Base-by-base conservation (phyloP, 2,113 vertebrate species). In the Melanotaenia duboulayi region DNA sequence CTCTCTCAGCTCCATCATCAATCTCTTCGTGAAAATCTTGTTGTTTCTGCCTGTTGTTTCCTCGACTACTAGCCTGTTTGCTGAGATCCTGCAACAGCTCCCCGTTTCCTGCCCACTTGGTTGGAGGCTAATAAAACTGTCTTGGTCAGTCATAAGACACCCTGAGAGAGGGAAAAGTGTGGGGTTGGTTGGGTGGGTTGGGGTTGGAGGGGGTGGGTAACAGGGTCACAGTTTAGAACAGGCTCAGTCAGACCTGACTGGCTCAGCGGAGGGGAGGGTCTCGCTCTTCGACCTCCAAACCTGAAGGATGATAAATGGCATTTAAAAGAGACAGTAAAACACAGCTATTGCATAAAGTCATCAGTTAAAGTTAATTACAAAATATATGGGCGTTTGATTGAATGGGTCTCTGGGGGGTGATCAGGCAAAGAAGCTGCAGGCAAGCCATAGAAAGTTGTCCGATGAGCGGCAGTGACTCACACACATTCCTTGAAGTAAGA, bases 251-350 rank as follows among this genome's bases (percentile, higher is more conserved):
- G 67, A 74, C 78, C 57, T 71, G 73, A 85, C 65, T 80, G 82
- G 80, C 80, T 80, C 52, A 55, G 58, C 51, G 11, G 11, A 77
- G 73, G 81, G 87, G 72, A 76, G 65, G 72, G 69, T 80, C 62
- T 77, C 3, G 2, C 37, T 63, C 74, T 81, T 22, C 16, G 71
- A 76, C 78, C 84, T 82, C 71, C 67, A 78, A 80, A 85, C 75
- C 63, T 37, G 11, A 35, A 70, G 74, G 23, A 82, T 88, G 86
- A 92, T 88, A 69, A 89, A 91, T 91, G 62, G 54, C 62, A 84
- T 91, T 91, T 92, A 91, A 92, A 92, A 63, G 66, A 89, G 89
- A 92, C 90, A 92, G 86, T 92, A 89, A 91, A 91, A 88, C 87
- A 88, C 79, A 76, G 77, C 81, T 84, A 80, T 92, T 89, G 85